Evolutionary conservation across 2,797 vertebrate species (phyloP).

Genomic region (Sebastes wilsoni): DNA sequence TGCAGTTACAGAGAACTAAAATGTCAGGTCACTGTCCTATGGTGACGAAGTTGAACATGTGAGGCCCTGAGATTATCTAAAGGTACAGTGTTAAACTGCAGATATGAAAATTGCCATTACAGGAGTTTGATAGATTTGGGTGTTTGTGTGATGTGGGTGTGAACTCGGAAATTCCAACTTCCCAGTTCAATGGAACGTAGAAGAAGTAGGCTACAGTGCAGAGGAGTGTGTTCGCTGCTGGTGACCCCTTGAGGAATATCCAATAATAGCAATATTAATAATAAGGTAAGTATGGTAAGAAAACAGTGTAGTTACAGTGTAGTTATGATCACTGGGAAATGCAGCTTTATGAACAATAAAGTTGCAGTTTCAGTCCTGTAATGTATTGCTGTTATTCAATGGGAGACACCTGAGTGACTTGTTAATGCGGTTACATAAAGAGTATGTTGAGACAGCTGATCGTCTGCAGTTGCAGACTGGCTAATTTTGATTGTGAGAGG

Average conservation of each 20-base stretch:
- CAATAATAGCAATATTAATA: not conserved
- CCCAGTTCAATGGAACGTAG: too few relatives aligned
- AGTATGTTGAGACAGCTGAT: slow-evolving; percentile 11
- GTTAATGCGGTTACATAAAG: slow-evolving; percentile 25
- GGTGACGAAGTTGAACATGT: too few relatives aligned
- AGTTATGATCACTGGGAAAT: too few relatives aligned
- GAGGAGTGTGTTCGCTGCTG: not conserved
- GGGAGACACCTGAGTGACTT: not conserved
- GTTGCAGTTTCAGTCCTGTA: not conserved
- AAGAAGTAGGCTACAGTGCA: not conserved
- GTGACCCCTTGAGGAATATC: not conserved
- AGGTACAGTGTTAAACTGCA: too few relatives aligned
- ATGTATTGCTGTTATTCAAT: not conserved
- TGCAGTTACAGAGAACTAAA: not conserved
- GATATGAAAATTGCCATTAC: too few relatives aligned
- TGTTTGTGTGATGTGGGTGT: not conserved
- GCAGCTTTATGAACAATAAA: not conserved
- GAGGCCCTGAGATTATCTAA: too few relatives aligned
- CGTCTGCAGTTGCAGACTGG: not conserved
- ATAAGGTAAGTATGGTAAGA: not conserved
- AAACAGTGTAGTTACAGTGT: not conserved
- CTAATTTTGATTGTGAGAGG: slow-evolving; percentile 8
- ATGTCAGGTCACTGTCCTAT: too few relatives aligned
- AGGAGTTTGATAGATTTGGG: not conserved
- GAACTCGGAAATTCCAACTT: too few relatives aligned